Evolutionary conservation across 92 coral and sea anemone species (phyloP), one percentile per base, ranked within the genome.

Genomic region (Montipora capitata): DNA sequence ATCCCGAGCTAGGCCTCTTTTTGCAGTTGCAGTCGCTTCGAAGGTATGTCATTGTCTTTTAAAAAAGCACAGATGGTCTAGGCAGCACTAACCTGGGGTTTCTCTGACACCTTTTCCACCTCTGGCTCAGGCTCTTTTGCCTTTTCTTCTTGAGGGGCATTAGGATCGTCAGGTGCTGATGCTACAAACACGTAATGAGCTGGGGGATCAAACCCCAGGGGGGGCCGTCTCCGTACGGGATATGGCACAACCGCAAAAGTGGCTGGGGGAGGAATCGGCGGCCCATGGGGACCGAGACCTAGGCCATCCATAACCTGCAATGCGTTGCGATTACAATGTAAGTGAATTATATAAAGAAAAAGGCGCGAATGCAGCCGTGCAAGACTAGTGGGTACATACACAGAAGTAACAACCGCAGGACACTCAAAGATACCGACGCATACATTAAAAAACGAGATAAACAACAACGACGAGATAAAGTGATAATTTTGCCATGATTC

Each of bases 231-330:
- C 48, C 99, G 95, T 8, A 98, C 98, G 4, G 99, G 99, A 77
- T 98, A 98, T 13, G 99, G 99, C 40, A 98, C 98, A 48, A 98
- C 99, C 6, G 99, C 97, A 91, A 98, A 98, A 8, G 97, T 91
- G 49, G 98, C 99, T 62, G 99, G 98, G 14, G 99, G 99, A n/a
- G 99, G 99, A 38, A 98, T 96, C 14, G 99, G 99, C 27, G 99
- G 99, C 5, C 99, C 99, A 59, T 96, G 94, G 17, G 94, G 93
- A 40, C 99, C 99, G 17, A 98, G 84, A 4, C 99, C 99, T 35
- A 98, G 95, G 71, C 99, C 99, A 67, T 98, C 99, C 40, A 96
- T 65, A 41, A 98, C 96, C 99, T 97, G 72, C 20, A 72, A 58
- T 18, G 61, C 2, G 15, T 73, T 13, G 48, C 49, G 40, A 4